Evolutionary conservation across 2,797 vertebrate genomes (phyloP).

Genomic region (Cuniculus paca): DNA sequence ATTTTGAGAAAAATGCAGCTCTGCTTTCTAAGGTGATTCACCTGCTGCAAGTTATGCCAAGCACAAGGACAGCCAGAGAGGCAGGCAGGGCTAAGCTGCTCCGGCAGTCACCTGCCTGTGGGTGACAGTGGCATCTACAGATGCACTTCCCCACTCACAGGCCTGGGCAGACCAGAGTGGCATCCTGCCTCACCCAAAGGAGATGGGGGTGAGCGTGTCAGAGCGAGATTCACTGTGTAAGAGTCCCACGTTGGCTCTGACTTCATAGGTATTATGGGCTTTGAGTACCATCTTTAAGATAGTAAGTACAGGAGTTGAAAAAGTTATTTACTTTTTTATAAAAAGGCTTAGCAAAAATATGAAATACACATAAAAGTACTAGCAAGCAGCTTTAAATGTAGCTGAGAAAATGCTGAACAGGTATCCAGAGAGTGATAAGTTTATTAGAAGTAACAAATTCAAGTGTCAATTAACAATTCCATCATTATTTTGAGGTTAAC

Average conservation of each 20-base stretch:
- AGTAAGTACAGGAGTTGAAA: neutral
- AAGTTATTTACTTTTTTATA: neutral
- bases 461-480: neutral
- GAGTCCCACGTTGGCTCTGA: neutral
- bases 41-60: neutral
- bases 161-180: neutral
- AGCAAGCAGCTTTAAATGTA: neutral
- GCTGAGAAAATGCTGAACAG: neutral
- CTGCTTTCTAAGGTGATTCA: neutral
- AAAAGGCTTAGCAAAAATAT: neutral
- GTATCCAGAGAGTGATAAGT: neutral
- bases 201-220: rapidly evolving
- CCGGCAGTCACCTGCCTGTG: no score
- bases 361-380: neutral
- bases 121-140: neutral
- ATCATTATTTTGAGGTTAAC: neutral
- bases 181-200: neutral
- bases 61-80: neutral
- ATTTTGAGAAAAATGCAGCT: neutral
- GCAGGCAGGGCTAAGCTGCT: neutral
- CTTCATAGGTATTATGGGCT: neutral
- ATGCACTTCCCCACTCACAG: neutral
- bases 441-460: neutral
- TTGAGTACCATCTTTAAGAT: neutral
- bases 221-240: neutral